A percentile compares a stretch with the other conserved stretches of the same genome.
phyloP scores from a whole-genome alignment of 2,113 vertebrate species.

The Halcyon malimbica region DNA sequence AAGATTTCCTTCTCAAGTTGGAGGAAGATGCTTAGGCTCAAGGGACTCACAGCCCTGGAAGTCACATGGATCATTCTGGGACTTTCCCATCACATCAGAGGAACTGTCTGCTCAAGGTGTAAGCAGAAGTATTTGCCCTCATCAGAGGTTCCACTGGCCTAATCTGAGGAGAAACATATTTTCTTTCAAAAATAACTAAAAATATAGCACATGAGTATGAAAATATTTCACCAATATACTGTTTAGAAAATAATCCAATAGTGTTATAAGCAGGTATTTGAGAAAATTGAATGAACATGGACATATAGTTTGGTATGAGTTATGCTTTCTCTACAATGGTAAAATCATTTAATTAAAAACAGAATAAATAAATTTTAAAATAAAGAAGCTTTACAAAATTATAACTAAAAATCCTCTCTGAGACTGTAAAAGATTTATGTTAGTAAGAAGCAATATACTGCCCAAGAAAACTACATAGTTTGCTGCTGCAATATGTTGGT shows the following conservation, averaged over 20 bases:
- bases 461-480: neutral
- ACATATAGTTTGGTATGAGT: neutral
- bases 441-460: neutral
- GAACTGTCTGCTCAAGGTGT: neutral
- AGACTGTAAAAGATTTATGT: neutral
- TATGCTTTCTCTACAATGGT: neutral
- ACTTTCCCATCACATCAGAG: neutral
- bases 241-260: neutral
- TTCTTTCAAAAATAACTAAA: neutral
- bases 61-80: neutral
- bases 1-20: slow-evolving; percentile 26
- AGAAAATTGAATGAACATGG: neutral
- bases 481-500: neutral
- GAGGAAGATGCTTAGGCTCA: neutral
- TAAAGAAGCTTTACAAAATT: neutral
- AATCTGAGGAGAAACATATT: neutral
- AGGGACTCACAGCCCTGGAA: neutral
- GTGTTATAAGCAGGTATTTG: neutral
- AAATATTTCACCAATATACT: neutral
- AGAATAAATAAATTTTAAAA: neutral
- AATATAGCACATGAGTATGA: neutral
- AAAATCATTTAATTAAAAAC: neutral
- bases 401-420: neutral
- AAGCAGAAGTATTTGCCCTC: neutral
- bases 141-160: neutral